These are phyloP conservation scores for Microchrysa polita DNA, from an alignment of 2,888 invertebrate species.

Conservation along the genomic window DNA sequence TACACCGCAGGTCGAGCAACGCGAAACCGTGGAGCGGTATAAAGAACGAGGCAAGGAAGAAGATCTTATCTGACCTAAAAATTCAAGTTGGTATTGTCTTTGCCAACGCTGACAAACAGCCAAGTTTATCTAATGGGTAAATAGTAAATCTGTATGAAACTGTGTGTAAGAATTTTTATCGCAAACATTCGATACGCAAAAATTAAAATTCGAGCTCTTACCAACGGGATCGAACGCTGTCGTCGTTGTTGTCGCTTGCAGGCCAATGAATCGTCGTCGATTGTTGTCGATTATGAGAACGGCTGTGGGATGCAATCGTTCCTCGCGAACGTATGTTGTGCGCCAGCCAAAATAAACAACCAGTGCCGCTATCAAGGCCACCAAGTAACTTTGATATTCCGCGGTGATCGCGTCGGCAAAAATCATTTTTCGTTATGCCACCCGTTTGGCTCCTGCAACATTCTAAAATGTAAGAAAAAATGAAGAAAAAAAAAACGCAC, in stretches of 20 bases:
- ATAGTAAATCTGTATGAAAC: too few species aligned
- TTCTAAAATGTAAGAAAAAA: constrained; percentile 15
- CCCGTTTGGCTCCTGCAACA: constrained; percentile 13
- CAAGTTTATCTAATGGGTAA: too few species aligned
- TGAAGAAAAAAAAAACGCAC: constrained; percentile 18
- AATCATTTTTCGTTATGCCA: constrained; percentile 68
- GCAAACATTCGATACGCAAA: too few species aligned
- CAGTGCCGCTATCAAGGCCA: constrained; percentile 68
- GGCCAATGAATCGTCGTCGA: constrained; percentile 50
- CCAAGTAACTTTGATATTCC: constrained; percentile 80
- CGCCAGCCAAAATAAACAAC: constrained; percentile 76
- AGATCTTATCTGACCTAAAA: too few species aligned
- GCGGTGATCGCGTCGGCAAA: constrained; percentile 85
- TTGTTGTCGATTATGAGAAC: constrained; percentile 54
- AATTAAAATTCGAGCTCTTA: too few species aligned
- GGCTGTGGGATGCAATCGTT: constrained; percentile 51
- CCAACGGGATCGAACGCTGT: background rate
- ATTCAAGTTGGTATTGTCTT: too few species aligned
- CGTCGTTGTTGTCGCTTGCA: background rate
- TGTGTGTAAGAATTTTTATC: too few species aligned
- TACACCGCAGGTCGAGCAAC: too few species aligned
- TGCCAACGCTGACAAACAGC: too few species aligned
- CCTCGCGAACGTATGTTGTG: constrained; percentile 68
- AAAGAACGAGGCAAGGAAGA: too few species aligned
- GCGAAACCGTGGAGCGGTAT: too few species aligned